Evolutionary conservation across 1,140 invertebrate genomes (phyloP), one percentile per base, ranked within the genome.

Genomic region (Eueides isabella): DNA sequence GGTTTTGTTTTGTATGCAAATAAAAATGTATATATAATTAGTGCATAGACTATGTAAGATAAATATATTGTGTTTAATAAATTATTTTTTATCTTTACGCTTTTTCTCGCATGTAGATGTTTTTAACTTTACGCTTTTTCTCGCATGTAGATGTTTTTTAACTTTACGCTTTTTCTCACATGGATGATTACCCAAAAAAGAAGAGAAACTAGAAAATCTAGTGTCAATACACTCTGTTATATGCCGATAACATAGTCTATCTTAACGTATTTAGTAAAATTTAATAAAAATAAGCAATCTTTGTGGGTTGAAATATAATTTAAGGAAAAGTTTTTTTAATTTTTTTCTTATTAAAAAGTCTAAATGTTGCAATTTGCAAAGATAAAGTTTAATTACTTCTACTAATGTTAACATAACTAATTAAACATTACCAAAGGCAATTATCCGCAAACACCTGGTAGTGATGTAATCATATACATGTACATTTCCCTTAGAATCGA

Each of bases 371-470:
- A n/a, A n/a, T n/a, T n/a, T n/a, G 26, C 23, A 55, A 12, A 9
- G 19, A 55, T 55, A 55, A 23, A 11, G 2, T 55, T 55, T 26
- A 55, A 55, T 55, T 55, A 23, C 23, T 5, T 14, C 14, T 16
- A 38, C 35, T 38, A 35, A 35, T 35, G 12, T 14, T 35, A 55
- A 55, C 26, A 55, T 26, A 44, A 55, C 48, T 55, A 55, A 55
- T 55, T 55, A 55, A 55, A 23, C 48, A 55, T 26, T 19, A 55
- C 19, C 19, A 55, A 23, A 55, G 23, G 48, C 48, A 55, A 55
- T 55, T 55, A 55, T 26, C 19, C 23, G 7, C 48, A 55, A 55
- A 55, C 48, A 55, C 48, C 48, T 55, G 48, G n/a, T 11, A 55
- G 23, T 55, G 19, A 55, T 55, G 19, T 55, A 55, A 55, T 55